phyloP scores from a whole-genome alignment of 2,888 invertebrate genomes.

The Melipona bicolor region DNA sequence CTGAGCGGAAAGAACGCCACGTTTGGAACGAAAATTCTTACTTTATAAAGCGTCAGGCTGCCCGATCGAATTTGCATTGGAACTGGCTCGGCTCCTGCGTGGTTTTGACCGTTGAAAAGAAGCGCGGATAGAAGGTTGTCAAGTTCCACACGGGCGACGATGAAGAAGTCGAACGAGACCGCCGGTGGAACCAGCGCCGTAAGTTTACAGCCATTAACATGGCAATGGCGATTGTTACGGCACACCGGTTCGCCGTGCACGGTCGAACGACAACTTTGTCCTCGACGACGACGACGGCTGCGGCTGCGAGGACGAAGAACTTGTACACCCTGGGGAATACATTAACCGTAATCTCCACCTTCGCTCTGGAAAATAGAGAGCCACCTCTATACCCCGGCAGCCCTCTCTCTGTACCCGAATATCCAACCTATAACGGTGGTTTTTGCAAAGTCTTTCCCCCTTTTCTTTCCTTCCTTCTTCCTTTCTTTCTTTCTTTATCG shows the following conservation, averaged over 20 bases:
- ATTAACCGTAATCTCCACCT: slow-evolving; percentile 70
- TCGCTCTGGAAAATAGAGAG: slow-evolving; percentile 48
- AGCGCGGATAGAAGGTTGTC: slow-evolving; percentile 45
- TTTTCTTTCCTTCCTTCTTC: too few species aligned
- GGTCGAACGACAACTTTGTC: slow-evolving; percentile 64
- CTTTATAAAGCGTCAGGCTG: slow-evolving; percentile 20
- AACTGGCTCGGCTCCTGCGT: slow-evolving; percentile 9
- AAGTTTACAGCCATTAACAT: slow-evolving; percentile 63
- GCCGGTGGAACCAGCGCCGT: slow-evolving; percentile 24
- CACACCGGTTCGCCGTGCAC: slow-evolving; percentile 35
- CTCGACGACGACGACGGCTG: slow-evolving; percentile 55
- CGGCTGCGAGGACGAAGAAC: slow-evolving; percentile 59
- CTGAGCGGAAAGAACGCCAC: too few species aligned
- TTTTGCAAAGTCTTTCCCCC: neutral
- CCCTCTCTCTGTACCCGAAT: neutral
- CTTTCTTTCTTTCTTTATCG: neutral
- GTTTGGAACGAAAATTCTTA: slow-evolving; percentile 8
- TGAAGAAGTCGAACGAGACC: slow-evolving; percentile 52
- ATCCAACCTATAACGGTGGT: neutral
- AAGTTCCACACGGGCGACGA: slow-evolving; percentile 46
- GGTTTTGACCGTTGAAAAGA: slow-evolving; percentile 23
- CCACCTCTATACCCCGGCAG: neutral
- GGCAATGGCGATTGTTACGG: slow-evolving; percentile 69
- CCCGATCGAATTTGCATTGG: slow-evolving; percentile 46
- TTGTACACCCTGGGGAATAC: slow-evolving; percentile 69